Conservation (phyloP, 2,888 invertebrate species). For the Dryobota labecula region DNA sequence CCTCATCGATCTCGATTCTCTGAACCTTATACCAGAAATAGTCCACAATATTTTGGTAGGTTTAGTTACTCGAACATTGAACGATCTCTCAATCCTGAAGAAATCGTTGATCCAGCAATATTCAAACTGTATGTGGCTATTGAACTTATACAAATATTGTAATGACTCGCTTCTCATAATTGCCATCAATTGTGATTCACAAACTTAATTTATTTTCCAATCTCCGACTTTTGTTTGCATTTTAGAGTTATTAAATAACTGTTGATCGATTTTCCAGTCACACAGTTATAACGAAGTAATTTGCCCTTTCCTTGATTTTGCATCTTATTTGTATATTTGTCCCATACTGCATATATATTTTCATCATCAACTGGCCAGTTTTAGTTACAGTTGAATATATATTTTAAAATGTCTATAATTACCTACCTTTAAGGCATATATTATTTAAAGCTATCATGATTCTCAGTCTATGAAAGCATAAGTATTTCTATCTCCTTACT, state of each 20-base stretch:
- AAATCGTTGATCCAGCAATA: background rate
- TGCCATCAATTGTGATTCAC: background rate
- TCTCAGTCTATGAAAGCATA: conserved; percentile 1
- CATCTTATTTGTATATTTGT: conserved; percentile 12
- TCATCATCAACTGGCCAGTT: background rate
- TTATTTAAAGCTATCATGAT: background rate
- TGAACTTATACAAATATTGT: background rate
- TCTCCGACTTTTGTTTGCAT: conserved; percentile 39
- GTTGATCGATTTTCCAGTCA: conserved; percentile 22
- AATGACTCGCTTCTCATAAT: background rate
- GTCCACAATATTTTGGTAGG: background rate
- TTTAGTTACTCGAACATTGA: background rate
- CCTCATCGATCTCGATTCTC: background rate
- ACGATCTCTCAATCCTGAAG: background rate
- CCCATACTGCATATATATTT: background rate
- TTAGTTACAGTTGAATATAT: background rate
- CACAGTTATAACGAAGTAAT: conserved; percentile 25
- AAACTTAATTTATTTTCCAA: conserved; percentile 33
- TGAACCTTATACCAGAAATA: background rate
- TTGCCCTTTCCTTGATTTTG: conserved; percentile 5
- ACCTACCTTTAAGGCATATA: background rate
- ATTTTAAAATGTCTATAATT: background rate
- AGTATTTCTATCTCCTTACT: background rate
- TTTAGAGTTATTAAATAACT: background rate
- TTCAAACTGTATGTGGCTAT: background rate